A percentile compares a stretch with the other conserved stretches of the same genome.
phyloP scores from a whole-genome alignment of 2,888 invertebrate species.

The Crossocerus cetratus region DNA sequence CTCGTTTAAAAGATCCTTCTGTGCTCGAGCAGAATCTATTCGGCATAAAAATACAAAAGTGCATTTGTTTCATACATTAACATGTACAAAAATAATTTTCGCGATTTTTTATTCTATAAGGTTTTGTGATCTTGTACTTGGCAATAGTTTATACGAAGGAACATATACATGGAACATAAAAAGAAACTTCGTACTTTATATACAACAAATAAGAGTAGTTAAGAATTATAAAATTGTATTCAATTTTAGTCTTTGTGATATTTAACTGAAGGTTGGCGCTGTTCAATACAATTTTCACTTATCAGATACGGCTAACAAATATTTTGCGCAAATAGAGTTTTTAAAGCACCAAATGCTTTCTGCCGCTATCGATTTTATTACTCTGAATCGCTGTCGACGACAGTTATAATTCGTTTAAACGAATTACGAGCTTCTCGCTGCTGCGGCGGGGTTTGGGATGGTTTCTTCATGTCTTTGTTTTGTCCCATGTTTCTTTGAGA shows the following conservation, averaged over 20 bases:
- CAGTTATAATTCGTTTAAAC: slow-evolving; percentile 52
- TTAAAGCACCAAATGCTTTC: slow-evolving; percentile 22
- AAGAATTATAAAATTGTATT: slow-evolving; percentile 9
- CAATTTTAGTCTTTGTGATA: too few relatives aligned
- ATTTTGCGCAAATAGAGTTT: slow-evolving; percentile 36
- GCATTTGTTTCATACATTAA: background rate
- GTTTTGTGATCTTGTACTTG: too few relatives aligned
- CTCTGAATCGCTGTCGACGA: slow-evolving; percentile 64
- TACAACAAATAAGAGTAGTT: background rate
- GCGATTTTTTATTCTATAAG: background rate
- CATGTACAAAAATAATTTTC: slow-evolving; percentile 9
- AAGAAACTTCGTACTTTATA: too few relatives aligned
- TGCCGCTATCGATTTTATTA: slow-evolving; percentile 14
- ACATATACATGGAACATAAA: too few relatives aligned
- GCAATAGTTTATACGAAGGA: background rate
- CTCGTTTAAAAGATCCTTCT: too few relatives aligned
- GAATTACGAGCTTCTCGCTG: slow-evolving; percentile 46
- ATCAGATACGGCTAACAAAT: slow-evolving; percentile 34
- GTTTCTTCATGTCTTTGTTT: slow-evolving; percentile 22
- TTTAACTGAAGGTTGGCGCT: background rate
- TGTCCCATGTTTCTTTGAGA: slow-evolving; percentile 42
- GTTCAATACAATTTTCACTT: slow-evolving; percentile 26
- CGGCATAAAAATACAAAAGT: background rate
- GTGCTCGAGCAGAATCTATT: too few relatives aligned
- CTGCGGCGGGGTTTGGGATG: slow-evolving; percentile 31